phyloP scores from a whole-genome alignment of 2,113 vertebrate genomes.

The Aix galericulata region DNA sequence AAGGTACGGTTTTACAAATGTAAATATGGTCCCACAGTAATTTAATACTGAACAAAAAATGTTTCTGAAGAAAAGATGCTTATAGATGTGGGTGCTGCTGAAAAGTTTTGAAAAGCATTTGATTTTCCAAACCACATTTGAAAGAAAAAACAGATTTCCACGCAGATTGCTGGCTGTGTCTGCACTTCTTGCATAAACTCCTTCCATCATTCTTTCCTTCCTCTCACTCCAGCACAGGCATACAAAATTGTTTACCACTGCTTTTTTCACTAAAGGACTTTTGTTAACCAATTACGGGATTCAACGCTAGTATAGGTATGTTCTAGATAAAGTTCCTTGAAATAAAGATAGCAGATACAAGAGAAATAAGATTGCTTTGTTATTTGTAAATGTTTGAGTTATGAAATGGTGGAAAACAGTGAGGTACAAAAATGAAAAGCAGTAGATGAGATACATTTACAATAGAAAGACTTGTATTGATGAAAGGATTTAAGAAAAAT shows the following conservation, averaged over 20 bases:
- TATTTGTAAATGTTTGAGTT: not conserved
- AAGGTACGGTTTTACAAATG: not conserved
- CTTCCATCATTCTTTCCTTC: conserved; percentile 31
- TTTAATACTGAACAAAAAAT: not conserved
- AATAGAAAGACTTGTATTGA: not conserved
- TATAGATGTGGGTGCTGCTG: conserved; percentile 47
- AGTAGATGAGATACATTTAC: not conserved
- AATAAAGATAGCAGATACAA: not conserved
- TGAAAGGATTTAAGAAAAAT: not conserved
- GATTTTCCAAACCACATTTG: conserved; percentile 57
- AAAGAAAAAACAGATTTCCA: conserved; percentile 61
- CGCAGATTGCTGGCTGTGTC: conserved; percentile 1
- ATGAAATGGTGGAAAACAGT: not conserved
- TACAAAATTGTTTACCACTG: not conserved
- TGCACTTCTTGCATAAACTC: conserved; percentile 11
- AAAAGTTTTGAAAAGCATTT: conserved; percentile 44
- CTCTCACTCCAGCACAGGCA: not conserved
- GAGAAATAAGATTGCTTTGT: not conserved
- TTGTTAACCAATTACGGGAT: not conserved
- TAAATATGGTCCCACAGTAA: not conserved
- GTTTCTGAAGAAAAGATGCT: not conserved
- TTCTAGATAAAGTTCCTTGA: not conserved
- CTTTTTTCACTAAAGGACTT: not conserved
- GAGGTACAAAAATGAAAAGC: not conserved
- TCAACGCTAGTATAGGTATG: not conserved